Conservation (phyloP, 2,888 invertebrate genomes). For the Poecilobothrus nobilitatus region DNA sequence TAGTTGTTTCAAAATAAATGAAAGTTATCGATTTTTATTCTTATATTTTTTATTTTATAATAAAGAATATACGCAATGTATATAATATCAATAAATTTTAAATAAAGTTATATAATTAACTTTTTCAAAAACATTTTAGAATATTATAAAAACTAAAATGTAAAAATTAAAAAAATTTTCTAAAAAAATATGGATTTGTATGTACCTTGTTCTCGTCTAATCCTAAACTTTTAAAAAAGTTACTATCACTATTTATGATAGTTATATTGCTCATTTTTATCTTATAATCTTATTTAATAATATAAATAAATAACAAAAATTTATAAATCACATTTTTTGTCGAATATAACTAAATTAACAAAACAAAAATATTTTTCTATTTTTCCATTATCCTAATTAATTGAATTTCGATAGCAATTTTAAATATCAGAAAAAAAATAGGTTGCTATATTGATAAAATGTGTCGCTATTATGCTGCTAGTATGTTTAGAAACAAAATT, state of each 20-base stretch:
- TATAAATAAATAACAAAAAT: conserved; percentile 1
- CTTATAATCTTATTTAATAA: background rate
- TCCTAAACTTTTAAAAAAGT: background rate
- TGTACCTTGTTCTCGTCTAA: background rate
- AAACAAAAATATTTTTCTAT: background rate
- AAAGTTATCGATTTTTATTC: no score
- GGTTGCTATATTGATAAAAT: background rate
- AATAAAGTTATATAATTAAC: no score
- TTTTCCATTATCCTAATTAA: background rate
- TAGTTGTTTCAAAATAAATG: no score
- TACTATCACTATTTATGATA: background rate
- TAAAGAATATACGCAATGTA: no score
- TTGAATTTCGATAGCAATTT: background rate
- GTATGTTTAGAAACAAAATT: background rate
- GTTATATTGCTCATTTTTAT: background rate
- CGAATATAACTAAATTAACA: background rate
- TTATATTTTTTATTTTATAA: no score
- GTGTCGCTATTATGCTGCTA: background rate
- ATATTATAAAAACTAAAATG: no score
- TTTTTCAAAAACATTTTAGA: no score
- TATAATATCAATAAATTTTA: no score
- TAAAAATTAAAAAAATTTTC: no score
- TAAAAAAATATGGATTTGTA: background rate
- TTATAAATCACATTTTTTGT: background rate
- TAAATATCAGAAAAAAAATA: background rate